Evolutionary conservation across 2,113 vertebrate species (phyloP), one percentile per base, ranked within the genome.

Genomic region (Pseudolaguvia tuberculata): DNA sequence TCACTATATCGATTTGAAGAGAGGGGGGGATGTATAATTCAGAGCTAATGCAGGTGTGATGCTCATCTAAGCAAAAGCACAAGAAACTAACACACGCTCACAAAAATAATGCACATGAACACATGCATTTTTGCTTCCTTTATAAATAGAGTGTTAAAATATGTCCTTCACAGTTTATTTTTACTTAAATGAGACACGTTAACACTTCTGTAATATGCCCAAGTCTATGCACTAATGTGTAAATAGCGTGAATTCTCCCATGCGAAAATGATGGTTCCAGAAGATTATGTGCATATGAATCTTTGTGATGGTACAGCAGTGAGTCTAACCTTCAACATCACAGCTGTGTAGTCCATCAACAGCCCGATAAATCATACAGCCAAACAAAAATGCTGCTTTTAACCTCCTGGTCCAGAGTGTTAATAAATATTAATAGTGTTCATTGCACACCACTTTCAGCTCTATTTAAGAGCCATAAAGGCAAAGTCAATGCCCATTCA

Each of bases 401-500:
- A 81, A 79, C 79, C 79, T 78, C 68, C 48, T 47, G 77, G 76
- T 73, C 80, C 76, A 77, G 53, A 70, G 65, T 76, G 73, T 78
- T 83, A 78, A 83, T 83, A 83, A 81, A 81, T 80, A 83, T 83
- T 71, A 83, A 83, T 83, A 76, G 73, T 50, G 39, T 76, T 83
- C 79, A 80, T 83, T 78, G 76, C 76, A 74, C 70, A 53, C 65
- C 81, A 81, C 79, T 83, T 81, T 80, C 67, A 79, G 67, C 63
- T 66, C 70, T 42, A 78, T 79, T 78, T 76, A 76, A 83, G 76
- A 78, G 70, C 72, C 72, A 59, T 73, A 76, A 83, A 80, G 52
- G 57, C 79, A 59, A 48, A 67, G 21, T 72, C 66, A 48, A 71
- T 17, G 61, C 31, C 39, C 27, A 39, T 80, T 83, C 77, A 75